phyloP scores from a whole-genome alignment of 2,797 vertebrate species.

The Lemur catta region DNA sequence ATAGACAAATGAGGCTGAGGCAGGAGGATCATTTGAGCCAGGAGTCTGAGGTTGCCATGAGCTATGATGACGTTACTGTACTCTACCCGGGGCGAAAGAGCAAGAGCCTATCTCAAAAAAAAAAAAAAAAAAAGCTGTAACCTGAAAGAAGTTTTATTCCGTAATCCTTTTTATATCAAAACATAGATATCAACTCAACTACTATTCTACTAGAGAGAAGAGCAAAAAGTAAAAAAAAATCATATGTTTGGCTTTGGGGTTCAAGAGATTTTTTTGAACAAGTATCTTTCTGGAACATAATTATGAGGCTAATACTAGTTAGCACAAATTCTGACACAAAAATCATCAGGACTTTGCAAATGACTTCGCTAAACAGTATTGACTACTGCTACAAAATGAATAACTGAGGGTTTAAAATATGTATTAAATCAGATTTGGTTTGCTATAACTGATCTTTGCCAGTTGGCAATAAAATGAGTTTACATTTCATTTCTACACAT shows the following conservation, averaged over 20 bases:
- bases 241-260: not conserved
- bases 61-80: no score
- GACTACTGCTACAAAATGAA: not conserved
- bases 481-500: conserved; percentile 41
- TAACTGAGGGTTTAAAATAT: conserved; percentile 13
- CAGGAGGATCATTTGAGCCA: no score
- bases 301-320: not conserved
- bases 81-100: no score
- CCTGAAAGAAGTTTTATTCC: conserved; percentile 24
- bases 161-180: conserved; percentile 38
- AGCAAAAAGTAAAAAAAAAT: conserved; percentile 1
- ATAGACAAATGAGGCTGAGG: no score
- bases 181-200: conserved; percentile 17
- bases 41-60: no score
- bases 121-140: not conserved
- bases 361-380: conserved; percentile 31
- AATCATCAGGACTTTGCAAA: conserved; percentile 24
- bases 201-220: not conserved
- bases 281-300: conserved; percentile 7
- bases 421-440: conserved; percentile 28
- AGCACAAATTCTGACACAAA: not conserved
- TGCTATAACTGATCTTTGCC: conserved; percentile 23
- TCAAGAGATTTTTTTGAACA: conserved; percentile 5
- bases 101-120: not conserved
- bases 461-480: not conserved